Evolutionary conservation across 1,140 invertebrate species (phyloP), one percentile per base, ranked within the genome.

Genomic region (Aplysia californica): DNA sequence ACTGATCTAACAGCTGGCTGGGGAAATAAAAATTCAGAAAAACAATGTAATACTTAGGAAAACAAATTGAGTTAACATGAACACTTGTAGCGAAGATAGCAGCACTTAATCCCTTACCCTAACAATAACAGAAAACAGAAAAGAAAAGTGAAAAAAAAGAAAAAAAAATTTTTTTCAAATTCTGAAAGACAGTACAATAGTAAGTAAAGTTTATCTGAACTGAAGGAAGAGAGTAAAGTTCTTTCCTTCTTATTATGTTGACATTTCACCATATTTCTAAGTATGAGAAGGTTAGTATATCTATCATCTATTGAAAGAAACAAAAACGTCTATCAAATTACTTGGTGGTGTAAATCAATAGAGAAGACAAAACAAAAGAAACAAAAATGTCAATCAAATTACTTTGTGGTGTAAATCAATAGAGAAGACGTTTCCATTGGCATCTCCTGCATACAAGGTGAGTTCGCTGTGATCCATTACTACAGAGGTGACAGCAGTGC

Each of bases 341-440:
- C n/a, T n/a, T n/a, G n/a, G n/a, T n/a, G n/a, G n/a, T n/a, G n/a
- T n/a, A n/a, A n/a, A n/a, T n/a, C n/a, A n/a, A n/a, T n/a, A n/a
- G n/a, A n/a, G n/a, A n/a, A n/a, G n/a, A n/a, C n/a, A n/a, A n/a
- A n/a, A n/a, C n/a, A n/a, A n/a, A n/a, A n/a, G n/a, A n/a, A n/a
- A n/a, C 44, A 50, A 50, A 50, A 50, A n/a, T 50, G 10, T 50
- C n/a, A 61, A 61, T 21, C 26, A 6, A 61, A 21, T 29, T 50
- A 75, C 72, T 35, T 75, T 18, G 55, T 65, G 50, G 23, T 65
- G 61, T 6, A 75, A 36, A 31, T 75, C 72, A 50, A 75, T 75
- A 50, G 29, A 58, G 29, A 65, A 75, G 35, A 75, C 38, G 33
- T 75, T 75, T 44, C 72, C 72, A 44, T 29, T 65, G 61, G n/a